These are phyloP conservation scores for Latrodectus geometricus DNA, from an alignment of 1,140 invertebrate genomes.

Conservation along the genomic window DNA sequence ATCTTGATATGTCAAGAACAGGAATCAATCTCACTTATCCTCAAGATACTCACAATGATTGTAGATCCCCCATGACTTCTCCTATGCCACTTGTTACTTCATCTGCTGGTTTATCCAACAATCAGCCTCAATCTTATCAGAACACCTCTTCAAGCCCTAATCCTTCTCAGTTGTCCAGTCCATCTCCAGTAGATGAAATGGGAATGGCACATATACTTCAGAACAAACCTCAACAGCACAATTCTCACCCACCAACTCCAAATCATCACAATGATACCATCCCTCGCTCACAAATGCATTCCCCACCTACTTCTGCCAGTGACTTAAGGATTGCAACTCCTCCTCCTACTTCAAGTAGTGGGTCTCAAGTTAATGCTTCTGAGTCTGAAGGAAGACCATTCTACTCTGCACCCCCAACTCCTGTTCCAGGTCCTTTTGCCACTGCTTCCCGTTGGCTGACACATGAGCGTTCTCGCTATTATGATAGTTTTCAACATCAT, in stretches of 20 bases:
- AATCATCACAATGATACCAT: slow-evolving; percentile 32
- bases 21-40: slow-evolving; percentile 50
- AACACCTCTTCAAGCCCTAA: slow-evolving; percentile 49
- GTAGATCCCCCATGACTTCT: slow-evolving; percentile 51
- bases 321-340: slow-evolving; percentile 26
- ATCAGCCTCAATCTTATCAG: slow-evolving; percentile 46
- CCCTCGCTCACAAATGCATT: slow-evolving; percentile 38
- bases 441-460: slow-evolving; percentile 59
- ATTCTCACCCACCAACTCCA: slow-evolving; percentile 52
- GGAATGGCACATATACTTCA: slow-evolving; percentile 39
- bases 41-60: slow-evolving; percentile 38
- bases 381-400: slow-evolving; percentile 59
- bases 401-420: slow-evolving; percentile 62
- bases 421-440: slow-evolving; percentile 51
- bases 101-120: slow-evolving; percentile 40
- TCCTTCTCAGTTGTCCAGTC: slow-evolving; percentile 58
- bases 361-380: slow-evolving; percentile 9
- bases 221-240: slow-evolving; percentile 26
- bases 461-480: slow-evolving; percentile 52
- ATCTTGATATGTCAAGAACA: slow-evolving; percentile 23
- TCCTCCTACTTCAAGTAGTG: slow-evolving; percentile 12
- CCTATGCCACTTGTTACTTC: slow-evolving; percentile 53
- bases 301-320: slow-evolving; percentile 18
- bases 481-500: slow-evolving; percentile 60
- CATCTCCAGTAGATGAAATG: slow-evolving; percentile 53